phyloP scores from a whole-genome alignment of 2,113 vertebrate genomes.

The Hepsetus odoe region DNA sequence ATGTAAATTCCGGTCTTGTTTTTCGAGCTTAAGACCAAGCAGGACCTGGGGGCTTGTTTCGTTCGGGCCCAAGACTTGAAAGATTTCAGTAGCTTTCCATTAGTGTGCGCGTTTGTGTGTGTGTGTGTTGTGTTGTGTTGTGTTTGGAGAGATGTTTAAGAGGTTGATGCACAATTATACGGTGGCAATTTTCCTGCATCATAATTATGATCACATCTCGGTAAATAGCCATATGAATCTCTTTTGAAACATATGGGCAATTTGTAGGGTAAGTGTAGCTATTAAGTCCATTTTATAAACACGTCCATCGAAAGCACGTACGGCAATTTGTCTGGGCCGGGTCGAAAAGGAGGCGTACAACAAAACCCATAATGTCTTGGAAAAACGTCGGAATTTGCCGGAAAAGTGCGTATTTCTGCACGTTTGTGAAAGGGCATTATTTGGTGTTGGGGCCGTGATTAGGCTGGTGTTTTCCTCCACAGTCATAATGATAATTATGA shows the following conservation, averaged over 20 bases:
- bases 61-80: not conserved
- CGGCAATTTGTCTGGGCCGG: conserved; percentile 52
- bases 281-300: conserved; percentile 71
- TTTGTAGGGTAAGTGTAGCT: conserved; percentile 71
- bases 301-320: conserved; percentile 49
- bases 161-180: conserved; percentile 69
- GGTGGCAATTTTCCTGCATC: conserved; percentile 63
- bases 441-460: conserved; percentile 26
- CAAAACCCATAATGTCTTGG: conserved; percentile 52
- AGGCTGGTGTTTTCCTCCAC: conserved; percentile 42
- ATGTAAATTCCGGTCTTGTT: no score
- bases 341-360: conserved; percentile 36
- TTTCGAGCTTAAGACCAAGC: no score
- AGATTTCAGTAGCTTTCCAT: conserved; percentile 52
- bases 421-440: conserved; percentile 39
- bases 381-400: conserved; percentile 56
- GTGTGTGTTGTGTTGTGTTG: conserved; percentile 29
- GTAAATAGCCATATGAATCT: conserved; percentile 70
- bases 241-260: conserved; percentile 68
- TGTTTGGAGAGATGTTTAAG: conserved; percentile 61
- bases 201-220: conserved; percentile 64
- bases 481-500: conserved; percentile 49
- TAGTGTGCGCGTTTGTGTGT: conserved; percentile 46
- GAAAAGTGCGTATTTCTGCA: conserved; percentile 39
- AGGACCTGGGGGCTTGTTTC: no score